Conservation (phyloP, 64 coral and sea anemone genomes). For the Porites australiensis region DNA sequence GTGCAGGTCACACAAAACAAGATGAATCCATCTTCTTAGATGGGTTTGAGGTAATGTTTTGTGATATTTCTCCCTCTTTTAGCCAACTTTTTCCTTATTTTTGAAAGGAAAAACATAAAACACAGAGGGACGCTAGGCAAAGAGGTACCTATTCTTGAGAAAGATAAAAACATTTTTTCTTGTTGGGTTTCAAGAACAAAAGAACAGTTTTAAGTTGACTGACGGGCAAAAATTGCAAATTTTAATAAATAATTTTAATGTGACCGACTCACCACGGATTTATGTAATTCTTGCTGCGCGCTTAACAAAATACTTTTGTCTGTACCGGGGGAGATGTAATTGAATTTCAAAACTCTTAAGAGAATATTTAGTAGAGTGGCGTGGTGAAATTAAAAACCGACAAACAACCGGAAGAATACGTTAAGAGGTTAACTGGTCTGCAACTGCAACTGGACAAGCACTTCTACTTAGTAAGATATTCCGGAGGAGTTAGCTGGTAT, state of each 20-base stretch:
- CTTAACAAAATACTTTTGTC: slow-evolving; percentile 19
- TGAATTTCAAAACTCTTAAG: background rate
- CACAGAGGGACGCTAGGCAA: background rate
- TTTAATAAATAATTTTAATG: slow-evolving; percentile 2
- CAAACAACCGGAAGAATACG: background rate
- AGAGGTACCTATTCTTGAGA: background rate
- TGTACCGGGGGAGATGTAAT: background rate
- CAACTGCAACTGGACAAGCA: slow-evolving; percentile 10
- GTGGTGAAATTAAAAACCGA: background rate
- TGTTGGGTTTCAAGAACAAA: background rate
- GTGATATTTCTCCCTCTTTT: background rate
- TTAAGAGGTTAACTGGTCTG: background rate
- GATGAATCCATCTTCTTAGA: background rate
- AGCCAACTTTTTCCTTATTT: background rate
- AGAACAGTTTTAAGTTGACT: background rate
- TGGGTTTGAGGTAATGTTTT: background rate
- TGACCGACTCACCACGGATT: background rate
- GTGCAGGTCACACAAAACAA: background rate
- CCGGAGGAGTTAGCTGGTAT: background rate
- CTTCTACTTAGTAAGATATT: background rate
- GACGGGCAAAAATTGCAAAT: background rate
- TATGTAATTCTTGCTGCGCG: slow-evolving; percentile 7
- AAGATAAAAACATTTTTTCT: background rate
- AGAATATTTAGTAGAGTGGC: background rate
- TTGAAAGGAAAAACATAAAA: no score